These are phyloP conservation scores for Pyrrhosoma nymphula DNA, from an alignment of 2,888 invertebrate species.

Conservation along the genomic window DNA sequence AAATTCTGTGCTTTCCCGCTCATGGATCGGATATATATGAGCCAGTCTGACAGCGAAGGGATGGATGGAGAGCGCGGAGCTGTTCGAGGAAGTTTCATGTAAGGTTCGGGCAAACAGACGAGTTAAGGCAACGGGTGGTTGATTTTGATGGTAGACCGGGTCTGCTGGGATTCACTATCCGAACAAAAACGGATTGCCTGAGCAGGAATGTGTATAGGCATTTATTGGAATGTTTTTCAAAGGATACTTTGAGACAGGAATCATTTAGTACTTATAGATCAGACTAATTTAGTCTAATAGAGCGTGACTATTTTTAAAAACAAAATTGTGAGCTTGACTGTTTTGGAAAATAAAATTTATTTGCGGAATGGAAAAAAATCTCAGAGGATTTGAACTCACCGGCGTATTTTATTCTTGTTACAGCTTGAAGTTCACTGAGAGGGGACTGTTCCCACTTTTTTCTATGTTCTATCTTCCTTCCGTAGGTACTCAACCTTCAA, in stretches of 20 bases:
- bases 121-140: neutral
- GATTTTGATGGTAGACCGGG: neutral
- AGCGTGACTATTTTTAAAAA: no score
- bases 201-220: neutral
- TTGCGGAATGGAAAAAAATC: no score
- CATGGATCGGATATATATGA: neutral
- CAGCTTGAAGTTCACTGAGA: no score
- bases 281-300: no score
- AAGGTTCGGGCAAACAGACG: neutral
- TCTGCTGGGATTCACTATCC: neutral
- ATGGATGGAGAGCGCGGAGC: neutral
- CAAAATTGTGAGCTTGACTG: no score
- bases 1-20: neutral
- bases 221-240: neutral
- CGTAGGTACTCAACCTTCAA: no score
- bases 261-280: no score
- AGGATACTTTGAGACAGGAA: neutral
- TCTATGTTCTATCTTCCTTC: no score
- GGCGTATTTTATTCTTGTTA: no score
- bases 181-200: neutral
- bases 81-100: neutral
- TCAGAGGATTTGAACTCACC: no score
- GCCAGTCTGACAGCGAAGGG: neutral
- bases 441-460: no score
- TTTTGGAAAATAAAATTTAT: no score